These are phyloP conservation scores for Rhincodon typus DNA, from an alignment of 2,797 vertebrate species.

Conservation along the genomic window DNA sequence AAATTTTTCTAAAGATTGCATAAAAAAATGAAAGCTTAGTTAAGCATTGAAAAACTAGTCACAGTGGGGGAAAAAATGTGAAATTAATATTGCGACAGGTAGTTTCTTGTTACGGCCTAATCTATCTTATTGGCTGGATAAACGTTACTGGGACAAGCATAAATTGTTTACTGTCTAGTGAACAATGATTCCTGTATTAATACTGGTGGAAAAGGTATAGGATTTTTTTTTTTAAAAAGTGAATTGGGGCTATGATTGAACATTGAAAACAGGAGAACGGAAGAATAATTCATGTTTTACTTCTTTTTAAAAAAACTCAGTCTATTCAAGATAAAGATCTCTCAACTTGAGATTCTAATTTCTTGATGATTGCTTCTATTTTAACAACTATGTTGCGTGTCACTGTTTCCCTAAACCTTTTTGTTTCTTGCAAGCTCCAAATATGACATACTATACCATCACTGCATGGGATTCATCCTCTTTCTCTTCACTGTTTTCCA, in stretches of 20 bases:
- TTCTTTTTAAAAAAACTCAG: background rate
- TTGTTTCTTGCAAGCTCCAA: background rate
- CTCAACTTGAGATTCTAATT: background rate
- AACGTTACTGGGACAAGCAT: background rate
- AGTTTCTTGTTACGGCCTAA: background rate
- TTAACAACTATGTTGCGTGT: background rate
- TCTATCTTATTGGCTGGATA: background rate
- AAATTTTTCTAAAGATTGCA: background rate
- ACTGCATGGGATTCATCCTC: background rate
- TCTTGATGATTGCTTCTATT: background rate
- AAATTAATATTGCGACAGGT: background rate
- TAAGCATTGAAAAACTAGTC: background rate
- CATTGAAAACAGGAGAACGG: background rate
- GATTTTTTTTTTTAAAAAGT: background rate
- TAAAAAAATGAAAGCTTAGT: background rate
- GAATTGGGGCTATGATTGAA: background rate
- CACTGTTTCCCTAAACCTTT: background rate
- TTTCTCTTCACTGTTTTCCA: background rate
- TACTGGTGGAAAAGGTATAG: background rate
- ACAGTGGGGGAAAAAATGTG: background rate
- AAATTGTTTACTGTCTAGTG: background rate
- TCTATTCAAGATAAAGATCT: background rate
- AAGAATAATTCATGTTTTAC: background rate
- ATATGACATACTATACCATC: background rate
- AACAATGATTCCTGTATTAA: background rate